Base-by-base conservation (phyloP, 2,888 invertebrate species). In the Aleiodes leptofemur region DNA sequence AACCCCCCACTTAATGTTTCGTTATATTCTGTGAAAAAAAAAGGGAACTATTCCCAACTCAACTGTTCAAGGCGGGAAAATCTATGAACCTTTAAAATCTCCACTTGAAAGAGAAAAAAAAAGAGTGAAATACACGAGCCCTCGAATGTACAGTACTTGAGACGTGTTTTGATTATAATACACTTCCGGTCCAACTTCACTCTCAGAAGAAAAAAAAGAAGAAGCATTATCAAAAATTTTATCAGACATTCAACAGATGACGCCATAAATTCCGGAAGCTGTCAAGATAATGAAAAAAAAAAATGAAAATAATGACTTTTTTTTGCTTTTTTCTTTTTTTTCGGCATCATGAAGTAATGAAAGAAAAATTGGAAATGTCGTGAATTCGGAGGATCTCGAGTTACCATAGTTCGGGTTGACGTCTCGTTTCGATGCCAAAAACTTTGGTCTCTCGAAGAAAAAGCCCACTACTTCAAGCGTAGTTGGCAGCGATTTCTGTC, bases 401-500 rank as follows among this genome's bases (percentile, higher is more conserved):
- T 68, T 68, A 68, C 68, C 16, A 43, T 43, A 43, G 43, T 8
- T 64, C 64, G 64, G 48, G 64, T 11, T 61, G 61, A 51, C 50
- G 68, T 68, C 31, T 31, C 50, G 68, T 51, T 68, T 31, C 68
- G 68, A 50, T 68, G 68, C 68, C 68, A 68, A 68, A 68, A 43
- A 43, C 8, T 11, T 43, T 43, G 50, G 13, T 51, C 51, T 68
- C 51, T 68, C 50, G 16, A 53, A 16, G 16, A 14, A 51, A 68
- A 68, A 71, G 53, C 64, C 43, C 57, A 57, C 48, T 61, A 29
- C 48, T 85, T 85, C 82, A 79, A 82, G 79, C 83, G 84, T 84
- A 84, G 83, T 88, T 88, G 88, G 88, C 88, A 88, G 79, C 82
- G 85, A 85, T 87, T 87, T 87, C 86, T 85, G 84, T 83, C 86